These are phyloP conservation scores for Trichacis sp. DNA, from an alignment of 2,888 invertebrate genomes.

Conservation along the genomic window DNA sequence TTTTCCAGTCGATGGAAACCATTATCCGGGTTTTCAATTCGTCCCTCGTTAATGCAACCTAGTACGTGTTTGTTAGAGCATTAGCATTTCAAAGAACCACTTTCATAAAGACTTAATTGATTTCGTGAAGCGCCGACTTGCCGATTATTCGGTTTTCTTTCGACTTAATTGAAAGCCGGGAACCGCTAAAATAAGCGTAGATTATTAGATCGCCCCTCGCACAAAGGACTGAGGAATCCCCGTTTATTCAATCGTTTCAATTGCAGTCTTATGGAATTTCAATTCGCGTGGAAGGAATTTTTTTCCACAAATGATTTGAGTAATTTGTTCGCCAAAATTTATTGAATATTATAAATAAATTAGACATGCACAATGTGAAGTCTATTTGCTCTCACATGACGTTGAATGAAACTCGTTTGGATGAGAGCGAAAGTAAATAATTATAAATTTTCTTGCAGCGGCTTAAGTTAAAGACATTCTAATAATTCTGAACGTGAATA, in stretches of 20 bases:
- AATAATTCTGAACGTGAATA: too few relatives aligned
- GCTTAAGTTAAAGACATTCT: too few relatives aligned
- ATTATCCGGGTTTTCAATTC: constrained; percentile 55
- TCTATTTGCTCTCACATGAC: too few relatives aligned
- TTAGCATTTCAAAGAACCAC: constrained; percentile 69
- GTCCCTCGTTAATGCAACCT: constrained; percentile 46
- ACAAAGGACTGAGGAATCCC: constrained; percentile 42
- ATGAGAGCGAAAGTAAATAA: too few relatives aligned
- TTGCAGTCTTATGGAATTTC: constrained; percentile 17
- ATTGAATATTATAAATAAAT: too few relatives aligned
- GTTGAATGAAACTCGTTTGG: constrained; percentile 8
- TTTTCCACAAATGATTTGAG: too few relatives aligned
- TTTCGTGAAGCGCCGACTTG: constrained; percentile 60
- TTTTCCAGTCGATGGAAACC: too few relatives aligned
- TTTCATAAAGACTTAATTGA: constrained; percentile 68
- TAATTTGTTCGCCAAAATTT: not conserved
- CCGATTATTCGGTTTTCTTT: constrained; percentile 66
- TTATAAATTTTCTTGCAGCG: too few relatives aligned
- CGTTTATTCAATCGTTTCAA: constrained; percentile 43
- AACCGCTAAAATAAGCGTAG: constrained; percentile 49
- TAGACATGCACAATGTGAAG: too few relatives aligned
- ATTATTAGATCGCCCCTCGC: constrained; percentile 49
- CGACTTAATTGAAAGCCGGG: constrained; percentile 65
- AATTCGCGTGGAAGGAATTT: too few relatives aligned
- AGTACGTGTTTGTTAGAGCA: constrained; percentile 63